These are phyloP conservation scores for Menidia menidia DNA, from an alignment of 2,797 vertebrate species.

Conservation along the genomic window DNA sequence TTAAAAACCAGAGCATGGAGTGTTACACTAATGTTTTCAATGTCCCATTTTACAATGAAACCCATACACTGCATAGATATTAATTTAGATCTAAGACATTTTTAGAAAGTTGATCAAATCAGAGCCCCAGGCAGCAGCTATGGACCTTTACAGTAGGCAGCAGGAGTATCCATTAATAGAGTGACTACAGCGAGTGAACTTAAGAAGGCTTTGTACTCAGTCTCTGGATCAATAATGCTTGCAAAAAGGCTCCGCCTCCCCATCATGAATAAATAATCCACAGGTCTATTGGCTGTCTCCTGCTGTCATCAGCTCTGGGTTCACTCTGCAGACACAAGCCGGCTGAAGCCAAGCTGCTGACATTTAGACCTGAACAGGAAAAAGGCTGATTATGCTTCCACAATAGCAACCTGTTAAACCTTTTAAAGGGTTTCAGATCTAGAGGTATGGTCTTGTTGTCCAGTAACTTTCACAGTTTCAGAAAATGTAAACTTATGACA, in stretches of 20 bases:
- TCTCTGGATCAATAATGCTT: slow-evolving; percentile 29
- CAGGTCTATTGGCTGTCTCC: slow-evolving; percentile 50
- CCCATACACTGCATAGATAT: too few species aligned
- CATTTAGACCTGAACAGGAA: slow-evolving; percentile 12
- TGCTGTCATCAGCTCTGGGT: slow-evolving; percentile 50
- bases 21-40: too few species aligned
- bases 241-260: slow-evolving; percentile 36
- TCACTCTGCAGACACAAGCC: slow-evolving; percentile 22
- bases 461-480: too few species aligned
- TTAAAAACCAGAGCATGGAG: too few species aligned
- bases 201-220: slow-evolving; percentile 35
- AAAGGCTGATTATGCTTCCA: slow-evolving; percentile 21
- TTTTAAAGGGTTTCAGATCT: too few species aligned
- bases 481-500: too few species aligned
- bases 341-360: neutral
- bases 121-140: neutral
- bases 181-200: slow-evolving; percentile 3
- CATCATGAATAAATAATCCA: slow-evolving; percentile 74
- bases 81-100: too few species aligned
- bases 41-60: too few species aligned
- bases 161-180: slow-evolving; percentile 19
- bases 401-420: slow-evolving; percentile 30
- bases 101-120: neutral
- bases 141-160: neutral
- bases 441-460: too few species aligned